Evolutionary conservation across 2,113 vertebrate genomes (phyloP).

Genomic region (Ictalurus furcatus): DNA sequence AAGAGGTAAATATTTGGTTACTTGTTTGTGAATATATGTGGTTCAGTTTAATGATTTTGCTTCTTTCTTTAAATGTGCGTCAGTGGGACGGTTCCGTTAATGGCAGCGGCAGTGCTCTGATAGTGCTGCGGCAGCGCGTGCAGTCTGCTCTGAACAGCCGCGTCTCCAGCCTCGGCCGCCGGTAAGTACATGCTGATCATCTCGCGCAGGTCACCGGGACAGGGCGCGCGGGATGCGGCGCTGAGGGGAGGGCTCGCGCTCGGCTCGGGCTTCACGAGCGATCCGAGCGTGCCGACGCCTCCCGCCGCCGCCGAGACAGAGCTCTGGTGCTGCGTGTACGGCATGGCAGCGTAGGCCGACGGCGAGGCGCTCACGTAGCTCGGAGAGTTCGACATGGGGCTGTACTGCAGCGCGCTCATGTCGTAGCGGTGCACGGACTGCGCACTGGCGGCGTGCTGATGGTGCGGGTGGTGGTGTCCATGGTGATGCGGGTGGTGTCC

Average conservation of each 20-base stretch:
- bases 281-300: conserved; percentile 82
- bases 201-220: conserved; percentile 93
- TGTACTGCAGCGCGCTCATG: conserved; percentile 91
- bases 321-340: conserved; percentile 83
- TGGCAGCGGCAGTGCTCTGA: conserved; percentile 83
- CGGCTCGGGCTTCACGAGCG: conserved; percentile 91
- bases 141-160: conserved; percentile 87
- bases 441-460: conserved; percentile 82
- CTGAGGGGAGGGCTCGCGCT: conserved; percentile 89
- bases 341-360: conserved; percentile 86
- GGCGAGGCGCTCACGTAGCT: conserved; percentile 94
- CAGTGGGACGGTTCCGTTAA: conserved; percentile 92
- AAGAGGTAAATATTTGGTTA: conserved; percentile 75
- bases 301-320: conserved; percentile 84
- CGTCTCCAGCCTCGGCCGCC: conserved; percentile 84
- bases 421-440: conserved; percentile 92
- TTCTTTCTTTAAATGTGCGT: conserved; percentile 85
- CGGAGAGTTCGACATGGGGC: conserved; percentile 91
- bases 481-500: conserved; percentile 67
- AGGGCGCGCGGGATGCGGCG: conserved; percentile 80
- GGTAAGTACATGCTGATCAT: conserved; percentile 99
- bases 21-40: conserved; percentile 60
- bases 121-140: conserved; percentile 94
- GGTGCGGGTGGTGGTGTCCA: conserved; percentile 62
- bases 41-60: conserved; percentile 34